These are phyloP conservation scores for Macroteleia sp. DNA, from an alignment of 2,888 invertebrate species.

Conservation along the genomic window DNA sequence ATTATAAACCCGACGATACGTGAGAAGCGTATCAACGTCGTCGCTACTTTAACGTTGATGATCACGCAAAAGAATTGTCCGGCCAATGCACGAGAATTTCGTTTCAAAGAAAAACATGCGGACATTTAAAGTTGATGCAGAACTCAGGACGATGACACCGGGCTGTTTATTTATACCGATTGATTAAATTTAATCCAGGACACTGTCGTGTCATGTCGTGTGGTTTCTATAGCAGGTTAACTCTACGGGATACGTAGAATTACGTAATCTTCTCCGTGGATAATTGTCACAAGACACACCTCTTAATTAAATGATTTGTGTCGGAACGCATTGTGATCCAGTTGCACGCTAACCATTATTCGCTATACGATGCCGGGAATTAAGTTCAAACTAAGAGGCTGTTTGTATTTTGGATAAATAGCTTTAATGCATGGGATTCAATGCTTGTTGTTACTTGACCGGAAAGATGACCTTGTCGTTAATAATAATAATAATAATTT, in stretches of 20 bases:
- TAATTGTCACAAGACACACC: constrained; percentile 25
- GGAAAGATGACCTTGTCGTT: no score
- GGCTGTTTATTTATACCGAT: background rate
- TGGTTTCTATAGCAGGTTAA: background rate
- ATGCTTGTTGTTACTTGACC: no score
- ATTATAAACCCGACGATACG: constrained; percentile 22
- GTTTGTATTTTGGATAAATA: no score
- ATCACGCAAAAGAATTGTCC: constrained; percentile 23
- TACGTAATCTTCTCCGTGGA: constrained; percentile 27
- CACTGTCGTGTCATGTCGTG: no score
- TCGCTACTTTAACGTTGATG: constrained; percentile 30
- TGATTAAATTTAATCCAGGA: constrained; percentile 31
- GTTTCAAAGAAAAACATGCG: constrained; percentile 15
- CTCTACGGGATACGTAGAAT: constrained; percentile 15
- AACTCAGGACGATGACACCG: background rate
- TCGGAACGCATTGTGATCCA: constrained; percentile 1
- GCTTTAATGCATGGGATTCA: no score
- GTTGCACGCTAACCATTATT: constrained; percentile 22
- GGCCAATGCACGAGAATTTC: constrained; percentile 22
- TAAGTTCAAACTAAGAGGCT: constrained; percentile 20
- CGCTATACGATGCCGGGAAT: no score
- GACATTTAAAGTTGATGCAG: constrained; percentile 32
- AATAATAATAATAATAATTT: no score
- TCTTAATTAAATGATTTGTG: constrained; percentile 38
- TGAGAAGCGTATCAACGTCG: constrained; percentile 19